Base-by-base conservation (phyloP, 1,140 invertebrate species). In the Proctacanthus coquilletti region DNA sequence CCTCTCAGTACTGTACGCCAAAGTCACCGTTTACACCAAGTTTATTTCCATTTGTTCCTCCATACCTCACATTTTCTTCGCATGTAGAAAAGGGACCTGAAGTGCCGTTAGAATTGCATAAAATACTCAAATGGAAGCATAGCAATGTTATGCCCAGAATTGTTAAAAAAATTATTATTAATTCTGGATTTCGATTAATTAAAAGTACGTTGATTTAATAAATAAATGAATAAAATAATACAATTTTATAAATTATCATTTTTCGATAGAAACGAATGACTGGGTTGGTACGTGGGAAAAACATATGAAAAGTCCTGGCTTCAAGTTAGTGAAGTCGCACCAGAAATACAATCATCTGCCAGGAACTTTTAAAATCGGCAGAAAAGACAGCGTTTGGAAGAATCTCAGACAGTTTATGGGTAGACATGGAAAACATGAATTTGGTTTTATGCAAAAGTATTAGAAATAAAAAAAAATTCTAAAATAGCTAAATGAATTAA, bases 321-420 rank as follows among this genome's bases (percentile, higher is more conserved):
- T 84, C 46, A 71, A 74, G 48, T 73, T 70, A 1, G 64, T 96
- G 34, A 77, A 81, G 45, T 83, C 88, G 40, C 81, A 77, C 42
- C 93, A 96, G 60, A 96, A 96, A 66, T 71, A 98, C 47, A 98
- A 98, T 62, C 94, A 98, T 60, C 93, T 96, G 60, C 93, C 94
- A 0, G 93, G 92, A 10, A 91, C 89, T 9, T 98, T 97, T 62
- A 88, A 97, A 57, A 81, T 98, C 34, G 94, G 94, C 2, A 68
- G 94, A 1, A 98, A 98, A 65, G 94, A 98, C 59, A 68, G 85
- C 18, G 68, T 98, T 25, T 98, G 92, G 91, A 66, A 79, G 14
- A 91, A 89, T 52, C 68, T 87, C 5, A 75, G 80, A 40, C 71
- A 76, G 49, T 71, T 91, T 51, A 78, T 81, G 48, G 57, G 70